Percentiles rank a stretch among this genome's conserved stretches.
Conservation (phyloP, 2,888 invertebrate species). For the Pseudococcus jackbeardsleyi region DNA sequence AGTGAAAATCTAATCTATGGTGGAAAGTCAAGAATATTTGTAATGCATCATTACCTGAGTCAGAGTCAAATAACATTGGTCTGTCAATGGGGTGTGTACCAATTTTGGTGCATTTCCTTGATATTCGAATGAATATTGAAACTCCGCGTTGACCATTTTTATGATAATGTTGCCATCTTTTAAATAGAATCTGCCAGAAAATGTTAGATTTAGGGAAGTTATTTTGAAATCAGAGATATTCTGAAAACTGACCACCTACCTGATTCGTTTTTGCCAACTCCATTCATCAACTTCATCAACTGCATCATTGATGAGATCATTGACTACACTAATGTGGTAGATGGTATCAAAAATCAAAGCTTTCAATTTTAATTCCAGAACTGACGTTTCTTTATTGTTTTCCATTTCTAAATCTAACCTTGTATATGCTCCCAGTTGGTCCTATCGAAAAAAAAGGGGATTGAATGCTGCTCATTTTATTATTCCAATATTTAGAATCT, state of each 20-base stretch:
- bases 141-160: conserved; percentile 93
- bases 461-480: background rate
- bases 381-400: conserved; percentile 73
- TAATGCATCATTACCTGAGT: conserved; percentile 78
- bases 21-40: background rate
- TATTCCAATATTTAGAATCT: background rate
- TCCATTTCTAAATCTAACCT: conserved; percentile 71
- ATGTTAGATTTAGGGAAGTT: background rate
- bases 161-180: conserved; percentile 77
- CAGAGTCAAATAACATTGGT: conserved; percentile 96
- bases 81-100: conserved; percentile 95
- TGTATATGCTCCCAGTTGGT: conserved; percentile 73
- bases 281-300: conserved; percentile 82
- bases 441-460: conserved; percentile 68
- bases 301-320: conserved; percentile 80
- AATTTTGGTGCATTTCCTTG: conserved; percentile 96
- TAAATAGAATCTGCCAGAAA: conserved; percentile 65
- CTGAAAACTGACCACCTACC: conserved; percentile 71
- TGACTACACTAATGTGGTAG: conserved; percentile 88
- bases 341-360: conserved; percentile 93
- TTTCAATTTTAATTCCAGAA: conserved; percentile 88
- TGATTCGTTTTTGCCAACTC: conserved; percentile 95
- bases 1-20: background rate
- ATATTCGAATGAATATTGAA: conserved; percentile 97
- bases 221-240: conserved; percentile 45